Evolutionary conservation across 2,888 invertebrate genomes (phyloP).

Genomic region (Oscheius sp.): DNA sequence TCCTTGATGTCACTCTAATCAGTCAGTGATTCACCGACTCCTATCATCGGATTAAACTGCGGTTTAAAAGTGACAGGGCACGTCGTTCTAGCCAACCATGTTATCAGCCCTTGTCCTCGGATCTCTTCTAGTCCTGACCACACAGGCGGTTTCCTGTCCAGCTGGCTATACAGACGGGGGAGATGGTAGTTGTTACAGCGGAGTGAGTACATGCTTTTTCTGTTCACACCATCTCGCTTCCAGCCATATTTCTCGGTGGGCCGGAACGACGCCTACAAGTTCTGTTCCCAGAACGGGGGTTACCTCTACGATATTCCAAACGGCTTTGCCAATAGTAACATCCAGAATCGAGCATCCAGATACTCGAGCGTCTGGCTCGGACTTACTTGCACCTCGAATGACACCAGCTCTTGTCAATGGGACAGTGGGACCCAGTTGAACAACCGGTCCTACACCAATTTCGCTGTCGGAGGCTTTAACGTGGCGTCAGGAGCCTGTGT

Average conservation of each 20-base stretch:
- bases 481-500: slow-evolving; percentile 17
- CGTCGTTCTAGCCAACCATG: too few relatives aligned
- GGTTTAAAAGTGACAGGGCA: too few relatives aligned
- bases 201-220: neutral
- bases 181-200: slow-evolving; percentile 14
- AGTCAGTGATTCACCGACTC: too few relatives aligned
- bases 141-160: neutral
- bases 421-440: neutral
- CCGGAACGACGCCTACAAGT: slow-evolving; percentile 12
- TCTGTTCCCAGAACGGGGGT: slow-evolving; percentile 6
- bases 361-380: slow-evolving; percentile 5
- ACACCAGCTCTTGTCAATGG: slow-evolving; percentile 12
- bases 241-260: slow-evolving; percentile 14
- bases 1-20: too few relatives aligned
- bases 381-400: slow-evolving; percentile 6
- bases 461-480: slow-evolving; percentile 1
- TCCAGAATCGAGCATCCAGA: neutral
- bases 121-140: neutral
- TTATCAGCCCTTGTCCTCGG: too few relatives aligned
- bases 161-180: slow-evolving; percentile 5
- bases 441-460: slow-evolving; percentile 9
- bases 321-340: neutral
- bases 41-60: too few relatives aligned
- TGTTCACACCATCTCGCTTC: neutral
- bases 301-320: slow-evolving; percentile 14